Conservation (phyloP, 2,113 vertebrate genomes). For the Daubentonia madagascariensis region DNA sequence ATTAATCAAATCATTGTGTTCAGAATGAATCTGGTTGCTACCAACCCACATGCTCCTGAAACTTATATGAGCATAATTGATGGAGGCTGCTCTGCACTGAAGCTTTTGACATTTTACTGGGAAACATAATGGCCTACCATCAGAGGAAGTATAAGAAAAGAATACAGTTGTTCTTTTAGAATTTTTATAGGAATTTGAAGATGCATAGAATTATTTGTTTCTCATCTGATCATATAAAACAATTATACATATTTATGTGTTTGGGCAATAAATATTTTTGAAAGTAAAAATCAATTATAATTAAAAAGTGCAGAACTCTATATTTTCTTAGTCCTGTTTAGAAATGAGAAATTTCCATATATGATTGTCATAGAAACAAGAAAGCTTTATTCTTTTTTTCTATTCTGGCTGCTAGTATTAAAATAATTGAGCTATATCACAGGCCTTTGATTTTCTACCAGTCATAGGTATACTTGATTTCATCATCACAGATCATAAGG, state of each 20-base stretch:
- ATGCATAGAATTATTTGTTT: slow-evolving; percentile 67
- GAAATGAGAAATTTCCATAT: slow-evolving; percentile 66
- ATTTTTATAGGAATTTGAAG: slow-evolving; percentile 47
- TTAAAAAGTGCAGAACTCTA: slow-evolving; percentile 34
- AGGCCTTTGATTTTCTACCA: slow-evolving; percentile 55
- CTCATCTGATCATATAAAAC: slow-evolving; percentile 64
- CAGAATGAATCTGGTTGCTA: background rate
- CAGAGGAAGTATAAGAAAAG: background rate
- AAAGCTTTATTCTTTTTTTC: slow-evolving; percentile 27
- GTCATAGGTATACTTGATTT: background rate
- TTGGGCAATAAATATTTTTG: slow-evolving; percentile 34
- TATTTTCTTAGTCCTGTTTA: slow-evolving; percentile 46
- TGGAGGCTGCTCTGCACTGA: background rate
- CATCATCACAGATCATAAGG: background rate
- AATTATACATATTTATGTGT: slow-evolving; percentile 72
- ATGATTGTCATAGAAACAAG: slow-evolving; percentile 76
- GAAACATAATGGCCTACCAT: background rate
- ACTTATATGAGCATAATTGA: background rate
- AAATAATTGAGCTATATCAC: slow-evolving; percentile 56
- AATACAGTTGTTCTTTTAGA: slow-evolving; percentile 13
- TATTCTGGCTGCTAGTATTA: slow-evolving; percentile 45
- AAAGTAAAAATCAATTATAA: slow-evolving; percentile 50
- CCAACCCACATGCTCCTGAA: background rate
- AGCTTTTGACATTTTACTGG: background rate
- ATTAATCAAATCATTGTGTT: background rate